Base-by-base conservation (phyloP, 2,888 invertebrate species). In the Melieria picta region DNA sequence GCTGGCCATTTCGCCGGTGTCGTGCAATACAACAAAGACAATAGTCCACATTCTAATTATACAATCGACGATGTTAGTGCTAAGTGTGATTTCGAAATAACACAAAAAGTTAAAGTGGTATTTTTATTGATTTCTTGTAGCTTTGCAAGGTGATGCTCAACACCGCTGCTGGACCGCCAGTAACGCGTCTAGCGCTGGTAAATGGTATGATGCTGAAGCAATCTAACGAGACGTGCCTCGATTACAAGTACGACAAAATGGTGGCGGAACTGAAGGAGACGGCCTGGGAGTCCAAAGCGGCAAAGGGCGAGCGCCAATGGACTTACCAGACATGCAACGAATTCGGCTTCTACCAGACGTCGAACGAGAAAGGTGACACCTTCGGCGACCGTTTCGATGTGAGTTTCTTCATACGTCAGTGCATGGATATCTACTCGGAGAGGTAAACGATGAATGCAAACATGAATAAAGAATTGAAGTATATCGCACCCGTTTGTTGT, bases 21-120 rank as follows among this genome's bases (percentile, higher is more conserved):
- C 56, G 97, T 98, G 0, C 98, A 98, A 82, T 98, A 98, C 85
- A 97, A 98, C 84, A 94, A 94, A 83, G 97, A 97, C 82, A 97
- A 97, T 84, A 90, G 96, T 46, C 91, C 91, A 9, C 89, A 91
- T 82, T 89, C 89, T 13, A 93, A 92, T 76, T 88, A 95, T 7
- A 95, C 96, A 3, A 94, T 98, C 45, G 93, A 94, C 82, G 90
- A 91, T 16, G 89, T 92, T 80, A 81, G 42, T n/a, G 66, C 13
- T 45, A 30, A 30, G 30, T 30, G 30, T 30, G 30, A 30, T 30
- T 30, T 30, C 30, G 30, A 30, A 30, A 2, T 2, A 30, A 30
- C 30, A 30, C 30, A 30, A 30, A 30, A 30, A 30, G 30, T 30
- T 30, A 30, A 30, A 1, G 5, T 65, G 30, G 50, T 10, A 10